These are phyloP conservation scores for Galerucella pusilla DNA, from an alignment of 2,888 invertebrate species.

Conservation along the genomic window DNA sequence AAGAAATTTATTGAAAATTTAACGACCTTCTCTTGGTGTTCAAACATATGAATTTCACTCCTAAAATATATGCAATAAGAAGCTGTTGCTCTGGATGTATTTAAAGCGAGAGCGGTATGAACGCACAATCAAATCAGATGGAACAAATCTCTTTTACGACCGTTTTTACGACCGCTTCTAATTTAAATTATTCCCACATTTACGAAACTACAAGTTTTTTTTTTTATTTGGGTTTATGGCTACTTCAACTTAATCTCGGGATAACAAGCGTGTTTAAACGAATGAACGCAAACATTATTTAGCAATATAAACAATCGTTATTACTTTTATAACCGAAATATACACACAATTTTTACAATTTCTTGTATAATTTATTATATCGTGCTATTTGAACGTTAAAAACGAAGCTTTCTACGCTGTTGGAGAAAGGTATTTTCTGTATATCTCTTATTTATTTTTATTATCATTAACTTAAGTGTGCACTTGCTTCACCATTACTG, in stretches of 20 bases:
- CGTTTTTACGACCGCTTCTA: conserved; percentile 40
- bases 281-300: neutral
- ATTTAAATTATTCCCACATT: conserved; percentile 39
- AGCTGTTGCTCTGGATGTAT: neutral
- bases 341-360: neutral
- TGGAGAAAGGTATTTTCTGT: too few relatives aligned
- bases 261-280: conserved; percentile 13
- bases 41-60: neutral
- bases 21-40: neutral
- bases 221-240: conserved; percentile 34
- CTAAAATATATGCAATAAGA: neutral
- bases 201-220: too few relatives aligned
- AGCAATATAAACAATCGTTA: conserved; percentile 2
- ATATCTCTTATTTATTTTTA: too few relatives aligned
- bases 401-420: too few relatives aligned
- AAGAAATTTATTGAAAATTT: too few relatives aligned
- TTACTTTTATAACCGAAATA: neutral
- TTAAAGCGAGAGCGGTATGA: conserved; percentile 3
- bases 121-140: conserved; percentile 34
- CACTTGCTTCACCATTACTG: too few relatives aligned
- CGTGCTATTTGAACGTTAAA: neutral
- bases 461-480: too few relatives aligned
- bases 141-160: conserved; percentile 43
- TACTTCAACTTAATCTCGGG: conserved; percentile 18
- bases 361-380: neutral